A percentile compares a stretch with the other conserved stretches of the same genome.
Conservation (phyloP, 1,140 invertebrate species). For the Arion vulgaris region DNA sequence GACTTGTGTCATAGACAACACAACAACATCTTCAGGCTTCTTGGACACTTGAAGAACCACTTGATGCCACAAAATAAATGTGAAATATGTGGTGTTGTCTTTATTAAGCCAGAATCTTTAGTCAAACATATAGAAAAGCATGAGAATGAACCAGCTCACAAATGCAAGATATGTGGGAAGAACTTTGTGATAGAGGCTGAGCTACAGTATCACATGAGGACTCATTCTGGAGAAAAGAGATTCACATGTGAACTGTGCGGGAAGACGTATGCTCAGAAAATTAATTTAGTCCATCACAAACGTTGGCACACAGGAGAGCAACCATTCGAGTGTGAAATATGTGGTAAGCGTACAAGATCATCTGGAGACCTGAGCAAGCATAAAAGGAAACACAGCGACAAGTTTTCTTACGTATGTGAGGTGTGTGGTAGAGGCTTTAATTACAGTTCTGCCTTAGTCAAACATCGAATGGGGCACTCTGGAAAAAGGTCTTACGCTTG, state of each 20-base stretch:
- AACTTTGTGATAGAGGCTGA: conserved; percentile 95
- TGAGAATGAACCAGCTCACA: conserved; percentile 54
- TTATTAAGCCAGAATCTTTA: conserved; percentile 82
- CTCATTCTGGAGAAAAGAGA: conserved; percentile 95
- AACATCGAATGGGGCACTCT: not conserved
- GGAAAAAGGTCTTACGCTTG: conserved; percentile 10
- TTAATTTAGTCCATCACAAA: conserved; percentile 83
- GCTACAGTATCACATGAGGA: conserved; percentile 88
- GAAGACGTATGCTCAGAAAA: conserved; percentile 83
- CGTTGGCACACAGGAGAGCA: conserved; percentile 45
- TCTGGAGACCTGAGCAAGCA: conserved; percentile 73
- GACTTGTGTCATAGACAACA: not conserved
- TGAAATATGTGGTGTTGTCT: conserved; percentile 81
- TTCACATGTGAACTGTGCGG: conserved; percentile 90
- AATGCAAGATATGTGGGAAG: conserved; percentile 89
- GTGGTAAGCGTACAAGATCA: conserved; percentile 70
- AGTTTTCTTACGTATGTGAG: conserved; percentile 9
- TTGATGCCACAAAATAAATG: conserved; percentile 73
- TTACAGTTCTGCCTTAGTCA: not conserved
- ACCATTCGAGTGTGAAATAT: conserved; percentile 71
- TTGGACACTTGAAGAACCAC: conserved; percentile 14
- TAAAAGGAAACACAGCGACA: conserved; percentile 47
- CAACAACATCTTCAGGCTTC: not conserved
- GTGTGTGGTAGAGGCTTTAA: conserved; percentile 14
- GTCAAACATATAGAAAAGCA: conserved; percentile 78